Percentiles rank a stretch among this genome's conserved stretches.
Evolutionary conservation across 2,797 vertebrate species (phyloP).

Genomic region (Australoheros facetus): DNA sequence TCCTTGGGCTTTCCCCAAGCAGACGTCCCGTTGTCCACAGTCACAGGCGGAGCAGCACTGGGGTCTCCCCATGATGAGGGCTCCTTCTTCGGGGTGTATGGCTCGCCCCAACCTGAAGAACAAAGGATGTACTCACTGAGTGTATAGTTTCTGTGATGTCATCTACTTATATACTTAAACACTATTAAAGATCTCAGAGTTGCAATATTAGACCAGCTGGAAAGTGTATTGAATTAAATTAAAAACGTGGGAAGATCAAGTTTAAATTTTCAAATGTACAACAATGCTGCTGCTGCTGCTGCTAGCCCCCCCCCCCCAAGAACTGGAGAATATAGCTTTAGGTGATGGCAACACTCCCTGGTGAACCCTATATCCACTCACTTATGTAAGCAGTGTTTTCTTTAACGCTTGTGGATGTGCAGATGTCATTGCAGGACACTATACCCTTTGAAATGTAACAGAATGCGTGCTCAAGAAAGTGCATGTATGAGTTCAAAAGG

Average conservation of each 20-base stretch:
- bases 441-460: conserved; percentile 24
- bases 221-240: neutral
- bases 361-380: conserved; percentile 44
- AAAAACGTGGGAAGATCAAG: neutral
- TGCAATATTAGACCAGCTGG: neutral
- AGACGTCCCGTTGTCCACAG: conserved; percentile 94
- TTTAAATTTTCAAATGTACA: neutral
- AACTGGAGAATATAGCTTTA: neutral
- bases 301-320: neutral
- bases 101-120: conserved; percentile 89
- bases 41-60: conserved; percentile 81
- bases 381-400: conserved; percentile 71
- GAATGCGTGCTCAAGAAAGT: conserved; percentile 8
- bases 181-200: neutral
- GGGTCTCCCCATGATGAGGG: conserved; percentile 85
- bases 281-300: no score
- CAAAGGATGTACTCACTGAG: neutral
- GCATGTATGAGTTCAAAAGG: conserved; percentile 41
- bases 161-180: neutral
- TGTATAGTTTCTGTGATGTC: neutral
- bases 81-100: conserved; percentile 78
- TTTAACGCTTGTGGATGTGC: conserved; percentile 32
- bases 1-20: conserved; percentile 96
- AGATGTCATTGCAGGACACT: neutral
- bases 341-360: conserved; percentile 11